These are phyloP conservation scores for Notothenia rossii DNA, from an alignment of 2,113 vertebrate species.

Conservation along the genomic window DNA sequence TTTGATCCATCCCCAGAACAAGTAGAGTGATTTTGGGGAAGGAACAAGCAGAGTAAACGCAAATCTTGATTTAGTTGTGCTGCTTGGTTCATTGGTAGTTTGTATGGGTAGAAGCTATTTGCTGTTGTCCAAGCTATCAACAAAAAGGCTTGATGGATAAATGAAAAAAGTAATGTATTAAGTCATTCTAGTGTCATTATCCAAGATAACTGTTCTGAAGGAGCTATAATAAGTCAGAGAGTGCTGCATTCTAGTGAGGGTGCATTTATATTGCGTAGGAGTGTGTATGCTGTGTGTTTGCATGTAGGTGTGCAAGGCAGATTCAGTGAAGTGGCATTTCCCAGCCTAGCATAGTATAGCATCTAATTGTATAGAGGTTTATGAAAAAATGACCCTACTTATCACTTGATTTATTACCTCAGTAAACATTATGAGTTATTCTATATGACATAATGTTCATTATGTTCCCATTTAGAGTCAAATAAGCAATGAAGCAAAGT, in stretches of 20 bases:
- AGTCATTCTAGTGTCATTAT: not conserved
- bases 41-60: not conserved
- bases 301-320: no score
- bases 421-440: no score
- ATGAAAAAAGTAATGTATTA: not conserved
- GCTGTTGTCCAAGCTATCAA: constrained; percentile 7
- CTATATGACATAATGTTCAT: no score
- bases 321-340: no score
- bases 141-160: not conserved
- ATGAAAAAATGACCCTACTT: no score
- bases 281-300: no score
- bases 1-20: not conserved
- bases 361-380: no score
- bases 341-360: no score
- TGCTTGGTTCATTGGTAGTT: constrained; percentile 2
- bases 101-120: not conserved
- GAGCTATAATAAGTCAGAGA: not conserved
- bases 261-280: no score
- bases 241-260: not conserved
- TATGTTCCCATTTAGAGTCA: no score
- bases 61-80: not conserved
- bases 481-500: no score
- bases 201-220: not conserved
- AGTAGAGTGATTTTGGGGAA: not conserved
- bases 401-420: no score